These are phyloP conservation scores for Argentina silus DNA, from an alignment of 2,797 vertebrate genomes.

Conservation along the genomic window DNA sequence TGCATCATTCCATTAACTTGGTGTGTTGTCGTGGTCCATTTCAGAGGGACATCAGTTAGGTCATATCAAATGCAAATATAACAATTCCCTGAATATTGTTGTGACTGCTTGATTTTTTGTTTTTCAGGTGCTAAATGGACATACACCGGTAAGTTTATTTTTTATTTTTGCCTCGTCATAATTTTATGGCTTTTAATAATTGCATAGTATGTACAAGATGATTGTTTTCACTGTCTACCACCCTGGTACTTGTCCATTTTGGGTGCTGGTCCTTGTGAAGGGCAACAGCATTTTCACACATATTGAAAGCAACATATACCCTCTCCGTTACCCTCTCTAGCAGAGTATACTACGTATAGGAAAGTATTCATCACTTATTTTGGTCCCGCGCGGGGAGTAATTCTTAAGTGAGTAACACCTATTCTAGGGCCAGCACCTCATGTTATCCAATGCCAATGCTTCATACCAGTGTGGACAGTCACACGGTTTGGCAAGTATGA, in stretches of 20 bases:
- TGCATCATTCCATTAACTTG: slow-evolving; percentile 4
- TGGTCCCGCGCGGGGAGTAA: neutral
- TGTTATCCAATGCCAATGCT: slow-evolving; percentile 1
- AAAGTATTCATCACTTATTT: too few species aligned
- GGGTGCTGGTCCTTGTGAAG: too few species aligned
- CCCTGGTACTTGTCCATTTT: too few species aligned
- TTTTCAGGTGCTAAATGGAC: slow-evolving; percentile 76
- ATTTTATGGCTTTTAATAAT: neutral
- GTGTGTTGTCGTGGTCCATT: neutral
- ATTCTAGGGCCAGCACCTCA: neutral
- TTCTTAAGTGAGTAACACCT: too few species aligned
- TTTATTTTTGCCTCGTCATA: slow-evolving; percentile 11
- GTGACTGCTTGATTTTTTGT: slow-evolving; percentile 30
- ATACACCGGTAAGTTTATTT: slow-evolving; percentile 73
- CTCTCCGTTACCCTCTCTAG: too few species aligned
- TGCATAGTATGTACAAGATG: neutral
- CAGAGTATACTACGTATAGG: too few species aligned
- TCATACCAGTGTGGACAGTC: slow-evolving; percentile 18
- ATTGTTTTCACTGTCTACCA: neutral
- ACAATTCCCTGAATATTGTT: neutral
- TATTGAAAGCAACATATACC: too few species aligned
- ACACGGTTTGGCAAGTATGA: slow-evolving; percentile 17
- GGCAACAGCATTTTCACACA: too few species aligned
- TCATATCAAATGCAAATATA: neutral
- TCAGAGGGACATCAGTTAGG: neutral